These are phyloP conservation scores for Osmerus eperlanus DNA, from an alignment of 2,113 vertebrate species.

Conservation along the genomic window DNA sequence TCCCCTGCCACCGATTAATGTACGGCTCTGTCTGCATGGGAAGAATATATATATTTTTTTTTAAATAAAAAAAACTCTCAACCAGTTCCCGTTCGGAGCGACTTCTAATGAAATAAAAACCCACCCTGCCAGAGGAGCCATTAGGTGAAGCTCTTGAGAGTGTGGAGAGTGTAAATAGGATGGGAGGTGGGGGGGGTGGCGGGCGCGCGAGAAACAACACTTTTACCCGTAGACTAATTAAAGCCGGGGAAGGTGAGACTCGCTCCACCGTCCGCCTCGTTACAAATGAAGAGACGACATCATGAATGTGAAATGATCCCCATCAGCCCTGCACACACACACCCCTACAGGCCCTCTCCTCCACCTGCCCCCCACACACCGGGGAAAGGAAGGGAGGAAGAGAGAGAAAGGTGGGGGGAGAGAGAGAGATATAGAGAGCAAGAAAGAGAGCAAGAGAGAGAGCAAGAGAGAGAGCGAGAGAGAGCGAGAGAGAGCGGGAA, in stretches of 20 bases:
- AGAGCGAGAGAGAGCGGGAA: constrained; percentile 14
- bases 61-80: too few relatives aligned
- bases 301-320: constrained; percentile 19
- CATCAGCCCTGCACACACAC: not conserved
- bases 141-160: constrained; percentile 22
- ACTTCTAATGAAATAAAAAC: constrained; percentile 18
- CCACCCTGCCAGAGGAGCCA: constrained; percentile 9
- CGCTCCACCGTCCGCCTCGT: constrained; percentile 18
- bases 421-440: not conserved
- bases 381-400: not conserved
- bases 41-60: too few relatives aligned
- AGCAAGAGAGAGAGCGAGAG: not conserved
- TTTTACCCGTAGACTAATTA: constrained; percentile 38
- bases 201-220: constrained; percentile 1
- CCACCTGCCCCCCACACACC: not conserved
- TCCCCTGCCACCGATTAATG: not conserved
- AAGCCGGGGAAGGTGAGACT: constrained; percentile 32
- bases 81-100: not conserved
- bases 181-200: not conserved
- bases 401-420: not conserved
- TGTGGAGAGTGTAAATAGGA: constrained; percentile 30
- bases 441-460: not conserved
- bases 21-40: not conserved
- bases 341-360: not conserved
- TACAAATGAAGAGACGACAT: constrained; percentile 22